A percentile compares a stretch with the other conserved stretches of the same genome.
Conservation (phyloP, 2,113 vertebrate species). For the Odocoileus hemionus region DNA sequence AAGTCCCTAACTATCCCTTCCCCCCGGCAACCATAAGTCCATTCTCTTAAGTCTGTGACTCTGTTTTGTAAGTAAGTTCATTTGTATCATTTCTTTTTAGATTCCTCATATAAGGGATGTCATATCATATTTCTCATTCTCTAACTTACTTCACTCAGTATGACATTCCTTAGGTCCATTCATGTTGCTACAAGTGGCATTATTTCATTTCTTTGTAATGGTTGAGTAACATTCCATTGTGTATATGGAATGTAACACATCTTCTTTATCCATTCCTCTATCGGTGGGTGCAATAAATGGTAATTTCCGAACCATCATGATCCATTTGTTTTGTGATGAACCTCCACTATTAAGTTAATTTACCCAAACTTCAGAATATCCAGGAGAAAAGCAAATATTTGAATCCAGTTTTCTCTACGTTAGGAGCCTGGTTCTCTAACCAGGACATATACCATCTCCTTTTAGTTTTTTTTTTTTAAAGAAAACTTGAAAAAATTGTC, state of each 20-base stretch:
- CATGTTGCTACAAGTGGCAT: not conserved
- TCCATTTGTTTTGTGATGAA: not conserved
- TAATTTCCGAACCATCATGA: not conserved
- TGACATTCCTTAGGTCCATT: not conserved
- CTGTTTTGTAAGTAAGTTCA: not conserved
- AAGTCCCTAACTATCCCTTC: not conserved
- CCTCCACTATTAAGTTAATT: not conserved
- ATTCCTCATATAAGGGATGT: not conserved
- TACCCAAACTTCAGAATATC: not conserved
- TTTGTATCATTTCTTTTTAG: not conserved
- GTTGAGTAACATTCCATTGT: not conserved
- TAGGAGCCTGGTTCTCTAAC: not conserved
- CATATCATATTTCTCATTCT: not conserved
- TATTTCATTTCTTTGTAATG: not conserved
- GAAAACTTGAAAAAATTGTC: not conserved
- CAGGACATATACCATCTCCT: not conserved
- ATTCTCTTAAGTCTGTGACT: not conserved
- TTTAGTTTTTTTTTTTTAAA: not conserved
- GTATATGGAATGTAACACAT: not conserved
- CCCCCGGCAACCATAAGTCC: not conserved
- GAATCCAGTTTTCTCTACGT: not conserved
- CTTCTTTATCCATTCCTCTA: not conserved
- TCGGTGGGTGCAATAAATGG: not conserved
- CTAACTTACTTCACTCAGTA: not conserved
- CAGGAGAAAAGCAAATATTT: not conserved